Base-by-base conservation (phyloP, 2,113 vertebrate genomes). In the Tenebrosternarchus preto region DNA sequence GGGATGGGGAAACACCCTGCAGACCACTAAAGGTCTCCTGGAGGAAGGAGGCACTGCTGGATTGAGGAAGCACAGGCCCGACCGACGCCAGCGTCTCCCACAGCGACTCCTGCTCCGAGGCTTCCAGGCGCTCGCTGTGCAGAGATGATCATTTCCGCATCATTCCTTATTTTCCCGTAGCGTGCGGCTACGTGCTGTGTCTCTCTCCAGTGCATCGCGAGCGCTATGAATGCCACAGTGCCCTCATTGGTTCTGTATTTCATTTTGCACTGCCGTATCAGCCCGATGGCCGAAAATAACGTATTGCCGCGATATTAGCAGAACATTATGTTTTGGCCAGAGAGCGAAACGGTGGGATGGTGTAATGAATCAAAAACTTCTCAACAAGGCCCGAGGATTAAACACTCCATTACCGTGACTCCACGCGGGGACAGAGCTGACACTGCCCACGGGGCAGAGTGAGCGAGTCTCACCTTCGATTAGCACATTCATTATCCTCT, bases 291-390 rank as follows among this genome's bases (percentile, higher is more conserved):
- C 56, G 60, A 22, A 60, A 46, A 73, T 66, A 73, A 74, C 36
- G 27, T 73, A 80, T 57, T 73, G 61, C 71, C 69, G 19, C 24
- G 69, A 64, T 72, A 33, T 60, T 73, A 73, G 67, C 27, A 31
- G 78, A 80, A 66, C 70, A 66, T 56, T 80, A 70, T 80, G 78
- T 80, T 80, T 66, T 73, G 78, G 78, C 78, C 78, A 80, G n/a
- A 33, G 70, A 66, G 70, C 9, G 24, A 22, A 39, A 70, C 22
- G 61, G 24, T 60, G 57, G 69, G 60, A 80, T 56, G 78, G 78
- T 67, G 70, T 63, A 80, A 67, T 80, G 36, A 80, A 80, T 80
- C 70, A 73, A 73, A 73, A 80, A 61, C 78, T 73, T 59, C 29
- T 80, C 60, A 73, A 33, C 20, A 24, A 66, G 60, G 22, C 70